Conservation (phyloP, 2,113 vertebrate species). For the Procapra przewalskii region DNA sequence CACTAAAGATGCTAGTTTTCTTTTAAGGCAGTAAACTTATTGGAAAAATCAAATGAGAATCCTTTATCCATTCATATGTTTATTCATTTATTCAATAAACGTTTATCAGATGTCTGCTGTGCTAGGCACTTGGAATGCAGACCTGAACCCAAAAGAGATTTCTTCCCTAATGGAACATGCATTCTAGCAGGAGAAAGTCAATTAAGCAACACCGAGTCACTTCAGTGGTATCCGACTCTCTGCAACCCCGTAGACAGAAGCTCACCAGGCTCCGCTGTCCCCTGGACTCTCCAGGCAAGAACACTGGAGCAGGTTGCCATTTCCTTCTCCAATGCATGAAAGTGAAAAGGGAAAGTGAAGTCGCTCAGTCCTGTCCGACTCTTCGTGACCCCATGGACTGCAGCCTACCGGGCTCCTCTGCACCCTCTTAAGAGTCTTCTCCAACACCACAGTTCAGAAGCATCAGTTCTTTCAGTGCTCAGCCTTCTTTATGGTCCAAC, state of each 20-base stretch:
- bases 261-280: too few species aligned
- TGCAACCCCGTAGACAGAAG: accelerated
- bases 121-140: not conserved
- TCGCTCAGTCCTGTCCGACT: too few species aligned
- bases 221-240: too few species aligned
- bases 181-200: not conserved
- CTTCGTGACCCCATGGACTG: too few species aligned
- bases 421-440: not conserved
- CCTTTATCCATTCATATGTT: not conserved
- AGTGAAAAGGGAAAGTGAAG: too few species aligned
- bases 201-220: not conserved
- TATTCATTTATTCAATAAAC: not conserved
- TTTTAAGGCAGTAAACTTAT: not conserved
- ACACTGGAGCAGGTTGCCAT: too few species aligned
- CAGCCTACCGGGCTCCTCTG: too few species aligned
- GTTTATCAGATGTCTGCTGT: not conserved
- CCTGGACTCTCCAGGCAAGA: too few species aligned
- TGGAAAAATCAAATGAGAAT: not conserved
- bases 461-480: not conserved
- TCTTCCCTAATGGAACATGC: not conserved
- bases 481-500: not conserved
- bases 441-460: not conserved
- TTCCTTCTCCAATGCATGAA: too few species aligned
- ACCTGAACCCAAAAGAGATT: not conserved
- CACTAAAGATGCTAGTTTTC: not conserved